Percentiles rank a stretch among this genome's conserved stretches.
These are phyloP conservation scores for Okapia johnstoni DNA, from an alignment of 2,113 vertebrate species.

Conservation along the genomic window DNA sequence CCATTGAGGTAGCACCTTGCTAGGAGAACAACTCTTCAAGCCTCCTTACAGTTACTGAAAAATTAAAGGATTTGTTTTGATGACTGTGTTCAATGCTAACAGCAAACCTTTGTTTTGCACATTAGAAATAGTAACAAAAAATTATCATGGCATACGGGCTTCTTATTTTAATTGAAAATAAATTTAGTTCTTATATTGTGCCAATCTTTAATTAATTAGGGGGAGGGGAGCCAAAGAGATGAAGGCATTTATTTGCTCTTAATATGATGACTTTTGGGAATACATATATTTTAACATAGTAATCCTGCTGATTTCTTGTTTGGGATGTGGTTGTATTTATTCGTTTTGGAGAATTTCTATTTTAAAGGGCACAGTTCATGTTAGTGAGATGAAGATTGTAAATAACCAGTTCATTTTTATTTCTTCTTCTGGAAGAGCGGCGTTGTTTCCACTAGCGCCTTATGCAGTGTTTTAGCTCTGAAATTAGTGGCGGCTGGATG, in stretches of 20 bases:
- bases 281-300: slow-evolving; percentile 7
- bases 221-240: slow-evolving; percentile 36
- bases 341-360: slow-evolving; percentile 67
- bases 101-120: slow-evolving; percentile 63
- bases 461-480: slow-evolving; percentile 30
- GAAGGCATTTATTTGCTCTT: slow-evolving; percentile 57
- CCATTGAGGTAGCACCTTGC: slow-evolving; percentile 60
- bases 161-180: slow-evolving; percentile 80
- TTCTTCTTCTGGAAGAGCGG: slow-evolving; percentile 71
- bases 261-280: slow-evolving; percentile 57
- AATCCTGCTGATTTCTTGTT: slow-evolving; percentile 33
- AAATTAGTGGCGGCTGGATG: slow-evolving; percentile 58
- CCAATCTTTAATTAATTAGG: slow-evolving; percentile 74
- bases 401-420: slow-evolving; percentile 76
- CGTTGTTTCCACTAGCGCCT: slow-evolving; percentile 67
- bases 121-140: slow-evolving; percentile 71
- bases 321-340: slow-evolving; percentile 60
- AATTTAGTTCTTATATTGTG: slow-evolving; percentile 69
- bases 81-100: slow-evolving; percentile 22
- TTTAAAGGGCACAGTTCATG: slow-evolving; percentile 72
- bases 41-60: not conserved
- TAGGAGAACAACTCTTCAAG: slow-evolving; percentile 39
- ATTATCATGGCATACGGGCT: slow-evolving; percentile 69
- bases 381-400: slow-evolving; percentile 74
- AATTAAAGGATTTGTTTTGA: slow-evolving; percentile 54